Base-by-base conservation (phyloP, 2,888 invertebrate species). In the Microlaimidae sp. region DNA sequence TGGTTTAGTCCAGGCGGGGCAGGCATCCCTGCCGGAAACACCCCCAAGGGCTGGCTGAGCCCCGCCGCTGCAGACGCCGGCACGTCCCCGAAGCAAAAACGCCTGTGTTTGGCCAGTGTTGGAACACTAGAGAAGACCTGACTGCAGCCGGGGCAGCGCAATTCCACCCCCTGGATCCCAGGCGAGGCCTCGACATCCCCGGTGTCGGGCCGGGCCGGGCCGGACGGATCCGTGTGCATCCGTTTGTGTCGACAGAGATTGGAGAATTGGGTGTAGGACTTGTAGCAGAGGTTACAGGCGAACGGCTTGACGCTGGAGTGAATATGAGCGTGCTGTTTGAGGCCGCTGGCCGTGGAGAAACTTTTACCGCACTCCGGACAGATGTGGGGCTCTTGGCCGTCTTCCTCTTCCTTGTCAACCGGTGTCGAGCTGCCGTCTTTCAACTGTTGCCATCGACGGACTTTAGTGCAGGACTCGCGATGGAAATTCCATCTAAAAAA, bases 241-340 rank as follows among this genome's bases (percentile, higher is more conserved):
- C 95, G 86, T 70, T 89, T 92, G 76, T 97, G 97, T n/a, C 97
- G 83, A 71, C 97, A 97, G 67, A 99, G 78, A 73, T 97, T 99
- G 40, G 93, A 95, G 74, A 97, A 97, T 76, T 97, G 97, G 2
- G 97, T 97, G 76, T 97, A 97, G 10, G 90, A 83, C 78, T 97
- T 97, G 70, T 83, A 83, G 77, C 97, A 97, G 61, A 92, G 87
- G 60, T 70, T 69, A 57, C 73, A 72, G 13, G 64, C 71, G 76
- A 93, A 95, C 2, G 95, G 95, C 74, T 97, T 97, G 62, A 92
- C 84, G 69, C 87, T 88, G 59, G 63, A 62, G 78, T 97, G 95
- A 66, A 97, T 97, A 76, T 97, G 95, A 29, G 90, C 89, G 75
- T 97, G 95, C 73, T 97, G 97, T 74, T 97, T 97, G 53, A 97